Conservation (phyloP, 2,888 invertebrate genomes). For the Tillus elongatus region DNA sequence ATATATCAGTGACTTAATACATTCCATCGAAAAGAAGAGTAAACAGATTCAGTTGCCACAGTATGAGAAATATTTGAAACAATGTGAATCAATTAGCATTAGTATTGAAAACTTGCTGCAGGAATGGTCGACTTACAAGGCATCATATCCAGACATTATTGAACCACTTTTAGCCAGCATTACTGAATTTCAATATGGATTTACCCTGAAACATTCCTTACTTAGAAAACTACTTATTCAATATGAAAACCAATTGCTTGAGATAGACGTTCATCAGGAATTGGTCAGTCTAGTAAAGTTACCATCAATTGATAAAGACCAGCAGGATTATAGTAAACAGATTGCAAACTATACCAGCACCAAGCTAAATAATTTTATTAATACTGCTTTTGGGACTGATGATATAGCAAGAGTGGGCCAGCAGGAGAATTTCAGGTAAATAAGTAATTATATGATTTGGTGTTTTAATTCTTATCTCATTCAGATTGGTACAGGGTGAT, state of each 20-base stretch:
- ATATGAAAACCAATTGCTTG: constrained; percentile 22
- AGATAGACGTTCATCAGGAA: constrained; percentile 28
- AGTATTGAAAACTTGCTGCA: constrained; percentile 34
- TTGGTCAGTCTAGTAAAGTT: constrained; percentile 47
- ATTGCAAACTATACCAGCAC: constrained; percentile 42
- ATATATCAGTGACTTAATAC: too few relatives aligned
- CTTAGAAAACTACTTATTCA: constrained; percentile 43
- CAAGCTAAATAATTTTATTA: constrained; percentile 27
- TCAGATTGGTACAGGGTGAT: too few relatives aligned
- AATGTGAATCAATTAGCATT: constrained; percentile 18
- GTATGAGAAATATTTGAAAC: constrained; percentile 15
- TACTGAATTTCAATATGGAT: constrained; percentile 57
- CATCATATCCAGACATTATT: constrained; percentile 71
- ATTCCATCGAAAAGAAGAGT: too few relatives aligned
- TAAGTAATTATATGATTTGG: too few relatives aligned
- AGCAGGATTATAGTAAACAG: constrained; percentile 36
- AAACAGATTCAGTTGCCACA: too few relatives aligned
- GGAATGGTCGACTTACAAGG: constrained; percentile 49
- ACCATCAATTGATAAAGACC: constrained; percentile 39
- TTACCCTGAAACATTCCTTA: constrained; percentile 49
- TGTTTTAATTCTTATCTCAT: too few relatives aligned
- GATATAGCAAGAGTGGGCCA: constrained; percentile 20
- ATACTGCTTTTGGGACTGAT: constrained; percentile 22
- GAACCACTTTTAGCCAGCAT: constrained; percentile 62
- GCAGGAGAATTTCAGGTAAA: constrained; percentile 46